A percentile compares a stretch with the other conserved stretches of the same genome.
Conservation (phyloP, 2,888 invertebrate genomes). For the Heliothis peltigera region DNA sequence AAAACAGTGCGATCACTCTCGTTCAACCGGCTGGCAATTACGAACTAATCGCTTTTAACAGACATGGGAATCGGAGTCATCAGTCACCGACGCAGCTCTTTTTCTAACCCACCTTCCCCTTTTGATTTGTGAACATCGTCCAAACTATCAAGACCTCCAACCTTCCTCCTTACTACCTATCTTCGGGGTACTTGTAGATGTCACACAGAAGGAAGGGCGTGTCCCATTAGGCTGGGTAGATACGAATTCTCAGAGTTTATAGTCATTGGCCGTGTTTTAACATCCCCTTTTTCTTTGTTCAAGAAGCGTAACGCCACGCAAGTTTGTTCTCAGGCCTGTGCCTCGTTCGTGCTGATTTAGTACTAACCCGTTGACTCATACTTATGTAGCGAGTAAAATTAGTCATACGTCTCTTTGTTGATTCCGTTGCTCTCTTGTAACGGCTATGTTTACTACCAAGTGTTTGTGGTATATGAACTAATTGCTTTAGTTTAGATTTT, state of each 20-base stretch:
- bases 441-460: conserved; percentile 63
- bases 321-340: conserved; percentile 81
- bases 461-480: conserved; percentile 47
- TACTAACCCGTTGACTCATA: conserved; percentile 73
- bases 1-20: conserved; percentile 51
- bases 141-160: conserved; percentile 65
- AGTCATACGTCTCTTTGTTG: conserved; percentile 77
- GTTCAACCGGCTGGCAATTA: conserved; percentile 58
- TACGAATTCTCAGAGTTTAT: conserved; percentile 77
- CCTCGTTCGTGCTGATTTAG: conserved; percentile 74
- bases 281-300: conserved; percentile 86
- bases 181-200: conserved; percentile 49
- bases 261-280: conserved; percentile 78
- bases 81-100: conserved; percentile 70
- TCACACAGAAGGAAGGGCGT: conserved; percentile 62
- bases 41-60: conserved; percentile 70
- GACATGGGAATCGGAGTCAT: conserved; percentile 77
- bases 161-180: conserved; percentile 58
- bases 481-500: conserved; percentile 21
- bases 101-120: conserved; percentile 74
- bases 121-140: conserved; percentile 67
- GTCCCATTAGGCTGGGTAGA: conserved; percentile 72
- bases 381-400: conserved; percentile 69
- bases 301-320: conserved; percentile 86
- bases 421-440: conserved; percentile 63